phyloP scores from a whole-genome alignment of 2,888 invertebrate species.

The Tiphia femorata region DNA sequence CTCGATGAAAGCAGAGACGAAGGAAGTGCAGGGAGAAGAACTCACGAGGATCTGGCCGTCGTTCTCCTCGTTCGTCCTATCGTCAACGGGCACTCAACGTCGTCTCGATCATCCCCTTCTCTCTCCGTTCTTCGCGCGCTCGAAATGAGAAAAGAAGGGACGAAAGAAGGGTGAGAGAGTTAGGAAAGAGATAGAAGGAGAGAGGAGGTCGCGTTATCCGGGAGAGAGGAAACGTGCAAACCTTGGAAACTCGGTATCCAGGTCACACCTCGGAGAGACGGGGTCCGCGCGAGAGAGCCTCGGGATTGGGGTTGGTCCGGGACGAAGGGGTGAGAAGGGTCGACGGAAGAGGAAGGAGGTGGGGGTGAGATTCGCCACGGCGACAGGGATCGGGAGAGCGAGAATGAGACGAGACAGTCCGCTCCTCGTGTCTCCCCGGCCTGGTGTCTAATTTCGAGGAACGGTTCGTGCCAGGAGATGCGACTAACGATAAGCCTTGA shows the following conservation, averaged over 20 bases:
- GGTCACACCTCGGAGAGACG: constrained; percentile 22
- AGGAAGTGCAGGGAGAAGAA: not conserved
- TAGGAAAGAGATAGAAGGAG: not conserved
- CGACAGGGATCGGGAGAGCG: constrained; percentile 26
- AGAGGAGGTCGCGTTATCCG: not conserved
- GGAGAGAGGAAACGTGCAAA: constrained; percentile 7
- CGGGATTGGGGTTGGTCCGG: too few relatives aligned
- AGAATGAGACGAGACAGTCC: constrained; percentile 28
- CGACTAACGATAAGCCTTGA: constrained; percentile 33
- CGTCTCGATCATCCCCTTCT: constrained; percentile 23
- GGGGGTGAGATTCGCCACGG: constrained; percentile 22
- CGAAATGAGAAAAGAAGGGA: not conserved
- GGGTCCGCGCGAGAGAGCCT: too few relatives aligned
- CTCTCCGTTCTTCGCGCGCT: too few relatives aligned
- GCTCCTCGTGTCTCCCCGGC: constrained; percentile 12
- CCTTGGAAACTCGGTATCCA: constrained; percentile 27
- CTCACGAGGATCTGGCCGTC: too few relatives aligned
- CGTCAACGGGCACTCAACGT: not conserved
- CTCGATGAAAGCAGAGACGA: not conserved
- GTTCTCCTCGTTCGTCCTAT: not conserved
- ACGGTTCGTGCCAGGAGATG: constrained; percentile 22
- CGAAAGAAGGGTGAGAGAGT: constrained; percentile 4
- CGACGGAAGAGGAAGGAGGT: too few relatives aligned
- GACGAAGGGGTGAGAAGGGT: too few relatives aligned
- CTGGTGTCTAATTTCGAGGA: constrained; percentile 39